Conservation (phyloP, 2,797 vertebrate genomes). For the Karalla daura region DNA sequence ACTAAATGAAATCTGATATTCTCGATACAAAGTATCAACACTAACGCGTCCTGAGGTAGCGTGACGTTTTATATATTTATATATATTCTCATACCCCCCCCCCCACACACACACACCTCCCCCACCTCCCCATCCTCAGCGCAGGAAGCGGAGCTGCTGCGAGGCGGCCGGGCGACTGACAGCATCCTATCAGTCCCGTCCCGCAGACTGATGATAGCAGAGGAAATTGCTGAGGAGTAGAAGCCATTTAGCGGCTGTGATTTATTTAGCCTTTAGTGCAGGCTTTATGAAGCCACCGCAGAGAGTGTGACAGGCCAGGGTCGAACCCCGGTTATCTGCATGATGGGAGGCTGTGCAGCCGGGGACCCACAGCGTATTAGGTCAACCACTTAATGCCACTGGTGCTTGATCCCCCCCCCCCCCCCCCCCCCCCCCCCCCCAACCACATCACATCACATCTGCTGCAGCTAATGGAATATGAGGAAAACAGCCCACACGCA, state of each 20-base stretch:
- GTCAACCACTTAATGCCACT: constrained; percentile 21
- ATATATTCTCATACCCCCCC: no score
- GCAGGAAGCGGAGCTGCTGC: constrained; percentile 9
- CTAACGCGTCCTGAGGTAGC: no score
- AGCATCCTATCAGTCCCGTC: constrained; percentile 52
- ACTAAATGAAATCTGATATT: no score
- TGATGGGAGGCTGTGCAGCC: constrained; percentile 18
- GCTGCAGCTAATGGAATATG: background rate
- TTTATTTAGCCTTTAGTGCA: constrained; percentile 59
- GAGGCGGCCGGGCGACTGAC: constrained; percentile 49
- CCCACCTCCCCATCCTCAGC: no score
- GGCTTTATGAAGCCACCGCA: constrained; percentile 47
- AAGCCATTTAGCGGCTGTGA: constrained; percentile 66
- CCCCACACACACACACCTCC: no score
- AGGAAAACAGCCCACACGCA: background rate
- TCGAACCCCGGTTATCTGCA: constrained; percentile 26
- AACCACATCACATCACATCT: constrained; percentile 13
- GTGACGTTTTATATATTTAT: no score
- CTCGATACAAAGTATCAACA: no score
- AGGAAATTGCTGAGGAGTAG: constrained; percentile 66
- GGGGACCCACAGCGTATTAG: constrained; percentile 3
- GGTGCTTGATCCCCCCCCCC: constrained; percentile 7
- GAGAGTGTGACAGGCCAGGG: constrained; percentile 44
- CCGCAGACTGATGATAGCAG: constrained; percentile 59
- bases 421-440: no score